A percentile compares a stretch with the other conserved stretches of the same genome.
Evolutionary conservation across 1,140 invertebrate species (phyloP).

Genomic region (Onthophagus taurus): DNA sequence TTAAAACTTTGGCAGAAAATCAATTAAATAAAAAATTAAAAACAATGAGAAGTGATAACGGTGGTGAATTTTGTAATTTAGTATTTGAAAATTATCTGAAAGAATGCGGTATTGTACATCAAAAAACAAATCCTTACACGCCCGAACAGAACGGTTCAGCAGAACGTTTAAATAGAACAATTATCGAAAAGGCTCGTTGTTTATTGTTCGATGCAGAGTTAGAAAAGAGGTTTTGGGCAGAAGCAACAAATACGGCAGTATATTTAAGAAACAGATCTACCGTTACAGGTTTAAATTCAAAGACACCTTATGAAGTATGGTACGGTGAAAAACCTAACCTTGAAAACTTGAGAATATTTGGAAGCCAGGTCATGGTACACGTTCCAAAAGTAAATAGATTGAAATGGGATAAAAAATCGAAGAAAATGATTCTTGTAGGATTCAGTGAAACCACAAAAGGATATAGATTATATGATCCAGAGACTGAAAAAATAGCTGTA

Average conservation of each 20-base stretch:
- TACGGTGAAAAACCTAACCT: slow-evolving; percentile 36
- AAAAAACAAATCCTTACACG: slow-evolving; percentile 29
- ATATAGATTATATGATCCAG: neutral
- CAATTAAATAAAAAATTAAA: slow-evolving; percentile 28
- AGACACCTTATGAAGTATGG: slow-evolving; percentile 25
- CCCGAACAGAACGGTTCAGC: slow-evolving; percentile 37
- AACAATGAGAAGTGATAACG: slow-evolving; percentile 23
- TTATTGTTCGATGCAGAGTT: slow-evolving; percentile 33
- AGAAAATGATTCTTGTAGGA: slow-evolving; percentile 5
- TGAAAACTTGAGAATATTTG: slow-evolving; percentile 41
- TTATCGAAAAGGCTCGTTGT: slow-evolving; percentile 34
- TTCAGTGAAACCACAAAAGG: neutral
- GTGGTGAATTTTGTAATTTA: slow-evolving; percentile 25
- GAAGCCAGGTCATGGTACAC: slow-evolving; percentile 37
- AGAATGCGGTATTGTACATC: slow-evolving; percentile 22
- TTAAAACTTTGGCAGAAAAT: slow-evolving; percentile 26
- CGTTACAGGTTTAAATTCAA: slow-evolving; percentile 11
- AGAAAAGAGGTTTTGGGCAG: slow-evolving; percentile 34
- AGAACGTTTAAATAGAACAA: slow-evolving; percentile 36
- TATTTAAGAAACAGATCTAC: slow-evolving; percentile 38
- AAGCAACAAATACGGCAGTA: slow-evolving; percentile 37
- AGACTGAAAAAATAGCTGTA: neutral
- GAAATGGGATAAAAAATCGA: slow-evolving; percentile 2
- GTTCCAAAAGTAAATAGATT: slow-evolving; percentile 7
- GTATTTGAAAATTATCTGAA: slow-evolving; percentile 25